phyloP scores from a whole-genome alignment of 1,140 invertebrate genomes.

The Leptinotarsa undecemlineata region DNA sequence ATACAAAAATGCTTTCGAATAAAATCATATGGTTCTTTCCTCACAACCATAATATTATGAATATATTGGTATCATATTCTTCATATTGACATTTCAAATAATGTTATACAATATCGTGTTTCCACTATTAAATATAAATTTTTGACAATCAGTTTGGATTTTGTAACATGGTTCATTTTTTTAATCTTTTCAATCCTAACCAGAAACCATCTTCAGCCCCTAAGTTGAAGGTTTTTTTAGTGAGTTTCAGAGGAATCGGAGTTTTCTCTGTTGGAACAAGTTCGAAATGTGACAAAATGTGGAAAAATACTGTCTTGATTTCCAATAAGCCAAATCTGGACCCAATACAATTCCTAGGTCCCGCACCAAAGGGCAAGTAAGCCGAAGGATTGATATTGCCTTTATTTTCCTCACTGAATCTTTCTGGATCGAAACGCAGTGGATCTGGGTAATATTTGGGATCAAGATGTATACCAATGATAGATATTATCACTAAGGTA shows the following conservation, averaged over 20 bases:
- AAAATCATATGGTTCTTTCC: no score
- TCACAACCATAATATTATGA: no score
- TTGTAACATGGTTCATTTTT: not conserved
- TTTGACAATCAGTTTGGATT: no score
- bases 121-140: no score
- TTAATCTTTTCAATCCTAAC: constrained; percentile 32
- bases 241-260: constrained; percentile 41
- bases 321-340: constrained; percentile 48
- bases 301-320: constrained; percentile 43
- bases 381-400: constrained; percentile 53
- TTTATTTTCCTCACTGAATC: constrained; percentile 44
- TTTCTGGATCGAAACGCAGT: constrained; percentile 41
- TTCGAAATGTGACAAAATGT: constrained; percentile 47
- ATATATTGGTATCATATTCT: no score
- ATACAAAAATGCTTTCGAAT: no score
- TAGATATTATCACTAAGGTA: constrained; percentile 40
- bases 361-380: constrained; percentile 64
- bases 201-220: constrained; percentile 49
- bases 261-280: constrained; percentile 46
- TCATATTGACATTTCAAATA: no score
- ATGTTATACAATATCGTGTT: no score
- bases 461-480: constrained; percentile 37
- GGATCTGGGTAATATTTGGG: constrained; percentile 42
- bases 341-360: constrained; percentile 54
- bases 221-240: constrained; percentile 40